Evolutionary conservation across 2,888 invertebrate species (phyloP).

Genomic region (Pollenia labialis): DNA sequence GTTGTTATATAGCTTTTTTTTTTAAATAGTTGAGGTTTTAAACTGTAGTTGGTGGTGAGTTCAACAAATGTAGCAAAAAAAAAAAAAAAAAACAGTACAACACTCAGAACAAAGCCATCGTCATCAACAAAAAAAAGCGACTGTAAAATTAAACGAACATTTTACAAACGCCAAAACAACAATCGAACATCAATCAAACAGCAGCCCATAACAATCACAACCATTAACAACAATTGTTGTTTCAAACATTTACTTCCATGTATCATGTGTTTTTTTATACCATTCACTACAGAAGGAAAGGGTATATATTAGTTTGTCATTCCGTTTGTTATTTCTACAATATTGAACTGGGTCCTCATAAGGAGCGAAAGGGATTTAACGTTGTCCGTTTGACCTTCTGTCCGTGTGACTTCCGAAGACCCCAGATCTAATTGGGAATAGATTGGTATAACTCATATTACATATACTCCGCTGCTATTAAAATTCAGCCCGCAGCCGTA

Average conservation of each 20-base stretch:
- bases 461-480: too few species aligned
- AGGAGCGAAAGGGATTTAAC: too few species aligned
- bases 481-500: too few species aligned
- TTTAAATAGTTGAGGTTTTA: neutral
- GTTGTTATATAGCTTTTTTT: constrained; percentile 51
- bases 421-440: too few species aligned
- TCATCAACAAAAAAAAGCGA: constrained; percentile 51
- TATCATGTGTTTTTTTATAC: constrained; percentile 31
- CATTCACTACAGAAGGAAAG: too few species aligned
- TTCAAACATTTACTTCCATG: constrained; percentile 72
- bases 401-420: too few species aligned
- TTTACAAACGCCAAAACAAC: constrained; percentile 74
- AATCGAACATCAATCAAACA: constrained; percentile 82
- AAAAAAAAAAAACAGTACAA: constrained; percentile 12
- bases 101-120: constrained; percentile 47
- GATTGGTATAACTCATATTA: too few species aligned
- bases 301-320: too few species aligned
- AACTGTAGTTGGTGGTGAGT: constrained; percentile 54
- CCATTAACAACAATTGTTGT: constrained; percentile 71
- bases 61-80: constrained; percentile 46
- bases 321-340: too few species aligned
- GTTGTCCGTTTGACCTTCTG: too few species aligned
- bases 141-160: constrained; percentile 74
- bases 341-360: too few species aligned
- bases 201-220: constrained; percentile 73